phyloP scores from a whole-genome alignment of 2,113 vertebrate genomes.

The Pyrgilauda ruficollis region DNA sequence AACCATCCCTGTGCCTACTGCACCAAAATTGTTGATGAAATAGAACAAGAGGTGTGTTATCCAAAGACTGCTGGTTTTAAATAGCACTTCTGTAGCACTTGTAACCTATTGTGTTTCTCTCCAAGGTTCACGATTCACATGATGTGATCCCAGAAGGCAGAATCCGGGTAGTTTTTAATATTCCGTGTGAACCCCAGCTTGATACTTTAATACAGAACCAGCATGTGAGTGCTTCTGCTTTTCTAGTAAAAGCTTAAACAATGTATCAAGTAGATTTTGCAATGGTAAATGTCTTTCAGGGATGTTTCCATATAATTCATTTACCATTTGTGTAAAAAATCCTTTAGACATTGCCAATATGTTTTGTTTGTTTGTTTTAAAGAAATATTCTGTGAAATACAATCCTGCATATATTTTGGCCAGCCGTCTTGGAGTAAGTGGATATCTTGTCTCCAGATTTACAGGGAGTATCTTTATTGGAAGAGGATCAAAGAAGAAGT shows the following conservation, averaged over 20 bases:
- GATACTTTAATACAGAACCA: constrained; percentile 95
- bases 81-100: neutral
- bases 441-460: constrained; percentile 98
- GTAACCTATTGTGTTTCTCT: neutral
- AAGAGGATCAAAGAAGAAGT: constrained; percentile 95
- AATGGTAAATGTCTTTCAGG: neutral
- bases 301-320: neutral
- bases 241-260: neutral
- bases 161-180: constrained; percentile 90
- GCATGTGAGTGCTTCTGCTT: constrained; percentile 82
- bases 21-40: neutral
- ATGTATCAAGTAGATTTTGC: neutral
- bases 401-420: constrained; percentile 94
- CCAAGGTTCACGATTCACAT: constrained; percentile 89
- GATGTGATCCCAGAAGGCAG: constrained; percentile 93
- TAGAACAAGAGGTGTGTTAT: neutral
- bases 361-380: constrained; percentile 69
- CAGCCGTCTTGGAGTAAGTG: constrained; percentile 90
- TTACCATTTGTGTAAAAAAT: neutral
- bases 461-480: constrained; percentile 98
- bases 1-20: neutral
- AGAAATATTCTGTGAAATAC: constrained; percentile 98
- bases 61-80: neutral
- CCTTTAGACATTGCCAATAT: neutral
- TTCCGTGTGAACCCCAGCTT: constrained; percentile 91